phyloP scores from a whole-genome alignment of 1,140 invertebrate species.

The Leguminivora glycinivorella region DNA sequence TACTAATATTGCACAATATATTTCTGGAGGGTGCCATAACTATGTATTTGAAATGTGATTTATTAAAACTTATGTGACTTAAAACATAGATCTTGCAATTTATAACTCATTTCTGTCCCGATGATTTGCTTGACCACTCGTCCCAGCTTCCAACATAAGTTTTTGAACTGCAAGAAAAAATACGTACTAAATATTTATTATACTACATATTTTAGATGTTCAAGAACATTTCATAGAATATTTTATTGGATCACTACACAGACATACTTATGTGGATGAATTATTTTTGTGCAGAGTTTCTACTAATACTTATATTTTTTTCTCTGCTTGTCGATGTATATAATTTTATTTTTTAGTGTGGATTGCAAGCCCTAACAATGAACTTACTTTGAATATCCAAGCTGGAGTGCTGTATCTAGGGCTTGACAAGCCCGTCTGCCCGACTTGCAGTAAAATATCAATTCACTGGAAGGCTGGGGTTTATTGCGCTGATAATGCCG shows the following conservation, averaged over 20 bases:
- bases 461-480: slow-evolving; percentile 66
- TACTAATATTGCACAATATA: too few species aligned
- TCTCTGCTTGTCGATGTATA: too few species aligned
- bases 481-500: slow-evolving; percentile 72
- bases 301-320: too few species aligned
- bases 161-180: slow-evolving; percentile 87
- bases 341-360: too few species aligned
- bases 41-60: too few species aligned
- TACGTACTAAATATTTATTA: slow-evolving; percentile 42
- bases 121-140: slow-evolving; percentile 81
- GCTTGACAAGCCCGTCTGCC: slow-evolving; percentile 78
- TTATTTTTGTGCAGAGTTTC: too few species aligned
- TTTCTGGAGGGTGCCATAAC: too few species aligned
- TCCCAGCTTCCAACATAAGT: slow-evolving; percentile 94
- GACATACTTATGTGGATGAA: too few species aligned
- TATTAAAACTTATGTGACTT: not conserved
- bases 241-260: too few species aligned
- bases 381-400: slow-evolving; percentile 78
- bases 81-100: not conserved
- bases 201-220: too few species aligned
- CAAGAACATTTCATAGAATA: too few species aligned
- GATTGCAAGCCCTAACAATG: slow-evolving; percentile 16
- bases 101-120: slow-evolving; percentile 43
- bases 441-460: slow-evolving; percentile 80
- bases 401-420: slow-evolving; percentile 69